phyloP scores from a whole-genome alignment of 1,140 invertebrate genomes.

The Penaeus japonicus region DNA sequence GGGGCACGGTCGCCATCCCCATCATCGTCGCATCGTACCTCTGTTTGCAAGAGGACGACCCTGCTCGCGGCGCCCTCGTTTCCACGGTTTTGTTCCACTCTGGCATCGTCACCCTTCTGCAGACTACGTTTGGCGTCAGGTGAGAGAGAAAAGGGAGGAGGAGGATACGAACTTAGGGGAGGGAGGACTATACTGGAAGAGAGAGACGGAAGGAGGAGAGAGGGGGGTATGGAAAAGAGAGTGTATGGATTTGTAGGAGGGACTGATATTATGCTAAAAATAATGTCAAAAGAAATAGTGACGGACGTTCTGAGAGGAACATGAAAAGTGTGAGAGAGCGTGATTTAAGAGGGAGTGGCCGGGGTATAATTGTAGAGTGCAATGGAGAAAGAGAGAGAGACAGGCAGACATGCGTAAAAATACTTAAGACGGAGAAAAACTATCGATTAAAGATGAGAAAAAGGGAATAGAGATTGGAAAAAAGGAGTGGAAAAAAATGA shows the following conservation, averaged over 20 bases:
- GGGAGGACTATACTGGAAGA: no score
- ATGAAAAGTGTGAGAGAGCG: no score
- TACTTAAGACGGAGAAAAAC: no score
- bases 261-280: no score
- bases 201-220: slow-evolving; percentile 42
- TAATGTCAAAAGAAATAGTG: no score
- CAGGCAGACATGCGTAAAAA: no score
- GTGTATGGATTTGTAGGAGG: background rate
- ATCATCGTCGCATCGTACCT: slow-evolving; percentile 81
- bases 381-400: background rate
- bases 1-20: slow-evolving; percentile 83
- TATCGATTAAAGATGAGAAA: no score
- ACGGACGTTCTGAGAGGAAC: no score
- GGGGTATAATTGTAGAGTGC: background rate
- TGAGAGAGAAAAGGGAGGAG: slow-evolving; percentile 58
- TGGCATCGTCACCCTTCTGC: slow-evolving; percentile 81
- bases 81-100: slow-evolving; percentile 68
- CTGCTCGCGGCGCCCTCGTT: slow-evolving; percentile 80
- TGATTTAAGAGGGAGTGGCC: no score
- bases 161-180: background rate
- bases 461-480: no score
- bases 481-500: no score
- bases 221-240: background rate
- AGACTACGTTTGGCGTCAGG: slow-evolving; percentile 82
- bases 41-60: slow-evolving; percentile 82